These are phyloP conservation scores for Bombus soroeensis DNA, from an alignment of 1,140 invertebrate species.

Conservation along the genomic window DNA sequence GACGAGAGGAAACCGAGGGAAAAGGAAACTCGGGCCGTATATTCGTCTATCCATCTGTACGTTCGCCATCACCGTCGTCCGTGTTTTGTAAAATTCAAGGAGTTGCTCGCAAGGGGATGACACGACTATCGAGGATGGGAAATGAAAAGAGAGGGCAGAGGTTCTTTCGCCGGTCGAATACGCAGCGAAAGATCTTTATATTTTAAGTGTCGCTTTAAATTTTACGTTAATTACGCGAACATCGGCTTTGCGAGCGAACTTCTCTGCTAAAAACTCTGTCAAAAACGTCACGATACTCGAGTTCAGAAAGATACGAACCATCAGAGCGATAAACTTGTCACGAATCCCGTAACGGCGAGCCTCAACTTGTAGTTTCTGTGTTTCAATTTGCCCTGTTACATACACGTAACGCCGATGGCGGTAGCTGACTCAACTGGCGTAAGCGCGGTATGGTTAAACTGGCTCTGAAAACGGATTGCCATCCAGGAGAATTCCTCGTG, in stretches of 20 bases:
- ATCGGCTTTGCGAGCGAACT: not conserved
- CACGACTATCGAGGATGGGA: constrained; percentile 17
- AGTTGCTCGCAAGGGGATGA: constrained; percentile 47
- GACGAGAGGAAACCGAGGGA: constrained; percentile 11
- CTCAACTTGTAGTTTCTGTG: not conserved
- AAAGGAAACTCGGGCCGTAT: constrained; percentile 23
- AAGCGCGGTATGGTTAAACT: not conserved
- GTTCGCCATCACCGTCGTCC: constrained; percentile 3
- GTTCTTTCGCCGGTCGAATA: constrained; percentile 31
- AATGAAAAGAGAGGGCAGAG: constrained; percentile 54
- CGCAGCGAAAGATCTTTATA: constrained; percentile 13
- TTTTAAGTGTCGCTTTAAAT: constrained; percentile 40
- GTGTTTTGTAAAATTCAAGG: constrained; percentile 69
- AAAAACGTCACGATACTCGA: not conserved
- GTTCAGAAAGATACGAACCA: not conserved
- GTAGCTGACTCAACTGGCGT: not conserved
- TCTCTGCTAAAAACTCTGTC: no score
- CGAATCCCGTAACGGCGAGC: not conserved
- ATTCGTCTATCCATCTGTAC: constrained; percentile 43
- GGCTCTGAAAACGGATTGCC: not conserved
- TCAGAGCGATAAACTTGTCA: not conserved
- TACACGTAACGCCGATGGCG: not conserved
- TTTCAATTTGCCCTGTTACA: not conserved
- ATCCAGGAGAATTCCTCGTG: not conserved
- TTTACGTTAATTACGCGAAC: constrained; percentile 43